phyloP scores from a whole-genome alignment of 1,140 invertebrate genomes.

The Pomacea maculata region DNA sequence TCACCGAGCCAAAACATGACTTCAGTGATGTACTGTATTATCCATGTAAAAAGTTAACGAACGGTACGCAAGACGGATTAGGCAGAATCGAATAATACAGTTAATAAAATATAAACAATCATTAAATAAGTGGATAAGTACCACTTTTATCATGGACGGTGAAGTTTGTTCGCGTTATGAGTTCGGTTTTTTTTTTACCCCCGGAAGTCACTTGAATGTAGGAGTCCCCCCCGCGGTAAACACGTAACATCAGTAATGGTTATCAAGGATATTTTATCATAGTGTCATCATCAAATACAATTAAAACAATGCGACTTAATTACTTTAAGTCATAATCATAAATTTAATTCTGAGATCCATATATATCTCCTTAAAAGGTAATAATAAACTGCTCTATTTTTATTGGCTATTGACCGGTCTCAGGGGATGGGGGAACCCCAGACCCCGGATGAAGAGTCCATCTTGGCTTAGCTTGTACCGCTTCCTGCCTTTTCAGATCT shows the following conservation, averaged over 20 bases:
- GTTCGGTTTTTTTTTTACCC: slow-evolving; percentile 13
- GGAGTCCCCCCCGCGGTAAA: slow-evolving; percentile 7
- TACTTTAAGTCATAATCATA: not conserved
- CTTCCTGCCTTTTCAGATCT: too few relatives aligned
- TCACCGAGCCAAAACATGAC: slow-evolving; percentile 26
- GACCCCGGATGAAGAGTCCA: too few relatives aligned
- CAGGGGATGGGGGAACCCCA: too few relatives aligned
- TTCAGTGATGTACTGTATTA: slow-evolving; percentile 1
- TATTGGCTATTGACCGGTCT: slow-evolving; percentile 31
- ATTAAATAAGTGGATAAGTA: too few relatives aligned
- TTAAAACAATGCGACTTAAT: not conserved
- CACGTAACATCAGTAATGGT: too few relatives aligned
- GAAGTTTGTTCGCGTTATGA: too few relatives aligned
- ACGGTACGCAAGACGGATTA: too few relatives aligned
- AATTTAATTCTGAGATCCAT: not conserved
- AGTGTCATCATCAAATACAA: not conserved
- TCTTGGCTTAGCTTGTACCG: too few relatives aligned
- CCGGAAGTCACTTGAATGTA: slow-evolving; percentile 45
- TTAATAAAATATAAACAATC: too few relatives aligned
- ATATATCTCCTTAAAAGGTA: slow-evolving; percentile 40
- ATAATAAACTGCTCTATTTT: slow-evolving; percentile 33
- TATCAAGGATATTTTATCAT: not conserved
- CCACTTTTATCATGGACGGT: too few relatives aligned
- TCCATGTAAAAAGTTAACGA: too few relatives aligned
- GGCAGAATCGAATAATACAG: too few relatives aligned